phyloP scores from a whole-genome alignment of 2,888 invertebrate species.

The Elysia crispata region DNA sequence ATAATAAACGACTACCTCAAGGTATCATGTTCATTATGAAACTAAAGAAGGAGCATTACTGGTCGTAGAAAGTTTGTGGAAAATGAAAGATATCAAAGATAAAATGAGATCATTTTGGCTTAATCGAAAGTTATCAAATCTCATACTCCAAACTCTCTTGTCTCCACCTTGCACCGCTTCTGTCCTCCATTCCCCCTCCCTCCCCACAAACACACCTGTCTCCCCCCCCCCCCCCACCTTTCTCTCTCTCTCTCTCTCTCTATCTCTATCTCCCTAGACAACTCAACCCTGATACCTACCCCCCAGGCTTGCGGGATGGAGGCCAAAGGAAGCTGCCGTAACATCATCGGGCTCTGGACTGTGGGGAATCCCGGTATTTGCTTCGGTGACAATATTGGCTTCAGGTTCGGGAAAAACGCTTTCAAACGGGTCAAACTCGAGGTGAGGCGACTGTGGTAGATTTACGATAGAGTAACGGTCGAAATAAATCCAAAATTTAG shows the following conservation, averaged over 20 bases:
- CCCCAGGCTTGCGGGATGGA: conserved; percentile 59
- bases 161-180: too few relatives aligned
- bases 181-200: too few relatives aligned
- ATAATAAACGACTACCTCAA: too few relatives aligned
- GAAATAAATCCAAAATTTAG: too few relatives aligned
- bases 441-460: conserved; percentile 44
- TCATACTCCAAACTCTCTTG: too few relatives aligned
- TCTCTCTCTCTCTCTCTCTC: background rate
- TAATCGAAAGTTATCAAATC: too few relatives aligned
- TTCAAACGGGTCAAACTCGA: conserved; percentile 55
- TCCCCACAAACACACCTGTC: background rate
- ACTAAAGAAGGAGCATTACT: too few relatives aligned
- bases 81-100: too few relatives aligned
- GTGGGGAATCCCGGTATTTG: conserved; percentile 58
- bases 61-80: too few relatives aligned
- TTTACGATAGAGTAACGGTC: too few relatives aligned
- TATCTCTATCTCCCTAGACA: background rate
- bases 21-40: too few relatives aligned
- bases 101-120: too few relatives aligned
- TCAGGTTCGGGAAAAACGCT: conserved; percentile 57
- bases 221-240: background rate
- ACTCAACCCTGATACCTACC: background rate
- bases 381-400: conserved; percentile 55
- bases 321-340: conserved; percentile 51
- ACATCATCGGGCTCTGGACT: conserved; percentile 60